phyloP scores from a whole-genome alignment of 2,888 invertebrate genomes.

The Brachynemurus nebulosus region DNA sequence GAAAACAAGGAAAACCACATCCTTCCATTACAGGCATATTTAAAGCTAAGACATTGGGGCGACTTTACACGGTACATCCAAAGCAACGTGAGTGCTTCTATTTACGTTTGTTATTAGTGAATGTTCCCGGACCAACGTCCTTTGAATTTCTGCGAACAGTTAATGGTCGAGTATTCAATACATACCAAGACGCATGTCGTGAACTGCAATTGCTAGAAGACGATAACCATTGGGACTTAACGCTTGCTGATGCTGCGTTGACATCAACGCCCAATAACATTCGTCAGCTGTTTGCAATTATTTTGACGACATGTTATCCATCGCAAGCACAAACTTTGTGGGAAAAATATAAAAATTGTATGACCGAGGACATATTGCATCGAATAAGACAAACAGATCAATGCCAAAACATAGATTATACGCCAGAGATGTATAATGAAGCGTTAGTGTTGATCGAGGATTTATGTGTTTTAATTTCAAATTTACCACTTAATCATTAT shows the following conservation, averaged over 20 bases:
- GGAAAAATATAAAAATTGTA: slow-evolving; percentile 18
- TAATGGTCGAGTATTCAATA: slow-evolving; percentile 8
- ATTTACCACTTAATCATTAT: slow-evolving; percentile 19
- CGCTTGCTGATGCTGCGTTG: slow-evolving; percentile 19
- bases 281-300: slow-evolving; percentile 23
- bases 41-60: too few species aligned
- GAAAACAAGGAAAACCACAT: too few species aligned
- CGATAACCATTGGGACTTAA: too few species aligned
- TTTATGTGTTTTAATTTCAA: slow-evolving; percentile 20
- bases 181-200: slow-evolving; percentile 15
- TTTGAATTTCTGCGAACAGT: slow-evolving; percentile 17
- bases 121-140: too few species aligned
- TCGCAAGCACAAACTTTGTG: slow-evolving; percentile 20
- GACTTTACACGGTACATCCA: too few species aligned
- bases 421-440: slow-evolving; percentile 20
- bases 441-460: slow-evolving; percentile 23
- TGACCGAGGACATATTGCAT: slow-evolving; percentile 10
- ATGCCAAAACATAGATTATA: slow-evolving; percentile 13
- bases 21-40: too few species aligned
- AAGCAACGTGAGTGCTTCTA: too few species aligned
- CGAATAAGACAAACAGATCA: slow-evolving; percentile 18
- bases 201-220: slow-evolving; percentile 20
- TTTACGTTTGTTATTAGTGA: background rate
- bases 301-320: slow-evolving; percentile 22
- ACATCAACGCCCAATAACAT: slow-evolving; percentile 19